A percentile compares a stretch with the other conserved stretches of the same genome.
phyloP scores from a whole-genome alignment of 2,113 vertebrate species.

The Psittacula cyanocephala region DNA sequence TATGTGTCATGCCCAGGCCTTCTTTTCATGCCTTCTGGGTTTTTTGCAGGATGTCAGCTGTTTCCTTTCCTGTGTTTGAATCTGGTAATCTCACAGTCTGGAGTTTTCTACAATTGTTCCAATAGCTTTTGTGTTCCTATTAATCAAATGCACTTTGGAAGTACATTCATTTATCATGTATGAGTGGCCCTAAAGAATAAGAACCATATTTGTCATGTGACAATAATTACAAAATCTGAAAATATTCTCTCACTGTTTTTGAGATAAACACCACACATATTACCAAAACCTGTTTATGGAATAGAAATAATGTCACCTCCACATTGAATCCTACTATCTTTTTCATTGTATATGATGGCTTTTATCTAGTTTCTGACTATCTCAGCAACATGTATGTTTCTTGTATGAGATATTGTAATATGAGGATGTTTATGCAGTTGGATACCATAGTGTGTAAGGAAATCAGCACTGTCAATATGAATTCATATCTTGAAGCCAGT shows the following conservation, averaged over 20 bases:
- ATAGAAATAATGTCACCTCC: not conserved
- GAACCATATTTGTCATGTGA: not conserved
- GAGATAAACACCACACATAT: not conserved
- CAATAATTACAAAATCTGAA: not conserved
- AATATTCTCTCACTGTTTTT: not conserved
- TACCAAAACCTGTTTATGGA: not conserved
- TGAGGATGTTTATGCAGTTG: not conserved
- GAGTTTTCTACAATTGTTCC: not conserved
- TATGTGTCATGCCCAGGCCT: not conserved
- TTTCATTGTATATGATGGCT: not conserved
- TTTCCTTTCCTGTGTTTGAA: not conserved
- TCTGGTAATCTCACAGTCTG: not conserved
- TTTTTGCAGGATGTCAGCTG: not conserved
- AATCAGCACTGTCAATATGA: not conserved
- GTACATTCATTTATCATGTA: not conserved
- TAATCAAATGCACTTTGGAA: not conserved
- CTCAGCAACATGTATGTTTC: not conserved
- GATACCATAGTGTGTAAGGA: not conserved
- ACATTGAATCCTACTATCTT: not conserved
- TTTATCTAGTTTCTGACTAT: not conserved
- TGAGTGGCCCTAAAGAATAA: not conserved
- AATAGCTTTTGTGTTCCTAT: not conserved
- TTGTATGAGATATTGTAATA: not conserved
- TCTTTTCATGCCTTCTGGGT: not conserved
- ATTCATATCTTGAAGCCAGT: not conserved